Evolutionary conservation across 2,797 vertebrate species (phyloP), one percentile per base, ranked within the genome.

Genomic region (Acanthurus lineatus): DNA sequence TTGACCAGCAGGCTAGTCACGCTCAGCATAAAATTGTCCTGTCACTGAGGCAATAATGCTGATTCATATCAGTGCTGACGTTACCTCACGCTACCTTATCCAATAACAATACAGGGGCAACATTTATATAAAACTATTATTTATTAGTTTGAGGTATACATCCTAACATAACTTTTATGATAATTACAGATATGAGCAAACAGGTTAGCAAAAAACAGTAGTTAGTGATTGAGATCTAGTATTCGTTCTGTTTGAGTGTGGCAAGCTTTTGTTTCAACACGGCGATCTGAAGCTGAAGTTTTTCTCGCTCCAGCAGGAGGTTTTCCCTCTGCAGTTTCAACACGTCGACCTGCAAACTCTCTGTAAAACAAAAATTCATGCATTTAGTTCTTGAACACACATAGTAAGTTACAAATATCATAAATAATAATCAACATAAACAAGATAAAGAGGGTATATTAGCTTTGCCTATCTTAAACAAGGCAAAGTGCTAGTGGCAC

Each of bases 301-400:
- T 93, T 59, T 91, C 80, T 63, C 7, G 48, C 69, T 88, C 80
- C 81, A 93, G 72, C 28, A 77, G 35, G 6, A 92, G 86, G 45
- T 83, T 94, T 75, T 86, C 85, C 59, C 77, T 92, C 57, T 91
- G 87, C 52, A 90, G 73, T 19, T 66, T 67, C 84, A 91, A 63
- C 58, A 91, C 61, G 12, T 92, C 89, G 0, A 5, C 10, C 53
- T 87, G 67, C 54, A 88, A 59, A 53, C 25, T 48, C 32, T 67
- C 88, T 89, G 44, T 4, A 40, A 0, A 57, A 25, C 1, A 71
- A 9, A 81, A 19, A 57, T 9, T 68, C 9, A 53, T 25, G 1
- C 9, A n/a, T 16, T 35, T 56, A 44, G 25, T 47, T 2, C 22
- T 56, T 48, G 8, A 32, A 54, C 7, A 61, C 1, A 48, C 10